Conservation (phyloP, 2,888 invertebrate species). For the Pollenia angustigena region DNA sequence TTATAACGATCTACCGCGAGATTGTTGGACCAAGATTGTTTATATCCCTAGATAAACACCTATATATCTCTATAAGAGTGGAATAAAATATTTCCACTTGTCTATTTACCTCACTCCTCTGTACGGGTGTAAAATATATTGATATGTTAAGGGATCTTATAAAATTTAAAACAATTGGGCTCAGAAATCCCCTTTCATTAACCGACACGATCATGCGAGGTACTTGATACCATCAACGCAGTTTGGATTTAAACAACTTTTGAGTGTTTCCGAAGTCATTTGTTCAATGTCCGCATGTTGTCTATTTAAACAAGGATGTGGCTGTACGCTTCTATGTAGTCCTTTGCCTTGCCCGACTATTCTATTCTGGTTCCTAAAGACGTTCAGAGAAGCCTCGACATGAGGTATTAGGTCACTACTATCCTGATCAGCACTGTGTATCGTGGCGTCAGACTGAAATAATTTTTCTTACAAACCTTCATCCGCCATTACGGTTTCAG, state of each 20-base stretch:
- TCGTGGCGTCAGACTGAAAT: slow-evolving; percentile 1
- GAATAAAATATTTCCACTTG: neutral
- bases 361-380: slow-evolving; percentile 63
- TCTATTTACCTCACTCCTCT: neutral
- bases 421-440: slow-evolving; percentile 67
- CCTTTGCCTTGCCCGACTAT: slow-evolving; percentile 34
- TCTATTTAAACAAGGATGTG: slow-evolving; percentile 33
- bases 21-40: neutral
- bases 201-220: too few species aligned
- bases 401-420: too few species aligned
- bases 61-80: neutral
- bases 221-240: too few species aligned
- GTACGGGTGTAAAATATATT: neutral
- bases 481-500: too few species aligned
- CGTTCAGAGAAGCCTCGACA: slow-evolving; percentile 54
- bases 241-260: slow-evolving; percentile 43
- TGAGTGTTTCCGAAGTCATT: neutral
- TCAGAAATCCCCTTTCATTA: neutral
- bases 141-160: neutral
- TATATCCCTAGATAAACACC: neutral
- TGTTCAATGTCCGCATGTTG: neutral
- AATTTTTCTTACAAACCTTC: too few species aligned
- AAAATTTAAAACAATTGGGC: neutral
- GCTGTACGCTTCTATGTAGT: slow-evolving; percentile 15
- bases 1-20: neutral